Conservation (phyloP, 2,113 vertebrate species). For the Gallinago undulata region DNA sequence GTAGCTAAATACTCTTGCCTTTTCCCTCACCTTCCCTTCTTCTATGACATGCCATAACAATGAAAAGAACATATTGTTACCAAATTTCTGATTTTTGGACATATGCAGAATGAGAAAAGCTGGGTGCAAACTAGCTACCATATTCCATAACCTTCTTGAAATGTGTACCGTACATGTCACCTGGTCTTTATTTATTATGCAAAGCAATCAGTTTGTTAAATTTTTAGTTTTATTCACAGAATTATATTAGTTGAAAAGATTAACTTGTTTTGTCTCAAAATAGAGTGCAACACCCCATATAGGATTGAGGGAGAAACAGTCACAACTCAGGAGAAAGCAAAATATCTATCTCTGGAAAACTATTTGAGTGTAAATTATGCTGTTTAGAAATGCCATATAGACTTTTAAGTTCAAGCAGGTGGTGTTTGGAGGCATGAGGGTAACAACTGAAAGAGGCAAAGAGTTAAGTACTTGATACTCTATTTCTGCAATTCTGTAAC, state of each 20-base stretch:
- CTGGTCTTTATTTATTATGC: not conserved
- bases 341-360: not conserved
- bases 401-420: accelerated
- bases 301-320: not conserved
- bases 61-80: not conserved
- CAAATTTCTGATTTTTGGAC: not conserved
- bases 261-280: not conserved
- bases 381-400: not conserved
- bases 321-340: not conserved
- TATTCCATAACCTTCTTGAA: not conserved
- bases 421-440: too few species aligned
- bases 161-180: not conserved
- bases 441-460: not conserved
- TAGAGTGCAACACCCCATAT: not conserved
- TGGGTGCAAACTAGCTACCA: not conserved
- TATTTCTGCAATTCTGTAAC: not conserved
- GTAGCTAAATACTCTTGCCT: not conserved
- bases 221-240: not conserved
- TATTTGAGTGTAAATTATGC: accelerated
- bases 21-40: not conserved
- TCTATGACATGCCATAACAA: not conserved
- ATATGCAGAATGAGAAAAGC: not conserved
- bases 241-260: not conserved
- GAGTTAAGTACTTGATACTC: not conserved
- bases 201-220: not conserved